phyloP scores from a whole-genome alignment of 1,140 invertebrate species.

The Lithobius niger region DNA sequence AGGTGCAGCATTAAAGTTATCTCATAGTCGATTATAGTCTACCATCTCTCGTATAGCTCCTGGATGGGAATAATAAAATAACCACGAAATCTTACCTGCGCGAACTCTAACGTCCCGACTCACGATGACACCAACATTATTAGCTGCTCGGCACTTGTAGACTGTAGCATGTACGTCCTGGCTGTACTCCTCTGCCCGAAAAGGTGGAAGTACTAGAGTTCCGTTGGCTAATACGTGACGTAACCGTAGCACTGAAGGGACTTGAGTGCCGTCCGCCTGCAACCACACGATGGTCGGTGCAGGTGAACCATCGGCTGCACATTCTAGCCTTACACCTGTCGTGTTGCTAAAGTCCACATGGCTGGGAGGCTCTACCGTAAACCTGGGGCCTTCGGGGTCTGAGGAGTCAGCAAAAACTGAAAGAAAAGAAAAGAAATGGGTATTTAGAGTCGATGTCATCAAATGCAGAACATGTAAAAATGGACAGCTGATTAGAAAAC shows the following conservation, averaged over 20 bases:
- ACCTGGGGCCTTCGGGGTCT: no score
- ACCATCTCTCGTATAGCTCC: no score
- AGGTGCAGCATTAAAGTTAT: no score
- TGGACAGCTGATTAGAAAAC: no score
- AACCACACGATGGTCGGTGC: slow-evolving; percentile 20
- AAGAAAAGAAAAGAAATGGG: no score
- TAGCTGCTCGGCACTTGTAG: slow-evolving; percentile 28
- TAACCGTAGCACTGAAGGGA: slow-evolving; percentile 24
- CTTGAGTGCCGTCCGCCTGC: slow-evolving; percentile 30
- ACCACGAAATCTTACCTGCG: slow-evolving; percentile 24
- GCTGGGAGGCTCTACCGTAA: no score
- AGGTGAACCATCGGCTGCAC: slow-evolving; percentile 41
- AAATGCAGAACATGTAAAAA: no score
- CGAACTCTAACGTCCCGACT: slow-evolving; percentile 28
- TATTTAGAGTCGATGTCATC: no score
- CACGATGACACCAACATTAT: slow-evolving; percentile 25
- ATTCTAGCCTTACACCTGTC: slow-evolving; percentile 24
- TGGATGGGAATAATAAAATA: no score
- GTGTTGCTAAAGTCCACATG: slow-evolving; percentile 28
- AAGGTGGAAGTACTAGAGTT: slow-evolving; percentile 63
- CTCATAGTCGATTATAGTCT: no score
- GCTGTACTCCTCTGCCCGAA: slow-evolving; percentile 55
- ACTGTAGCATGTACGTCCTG: slow-evolving; percentile 40
- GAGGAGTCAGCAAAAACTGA: not conserved
- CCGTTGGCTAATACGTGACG: slow-evolving; percentile 52